Percentiles rank a stretch among this genome's conserved stretches.
Evolutionary conservation across 2,797 vertebrate species (phyloP).

Genomic region (Lepilemur ruficaudatus): DNA sequence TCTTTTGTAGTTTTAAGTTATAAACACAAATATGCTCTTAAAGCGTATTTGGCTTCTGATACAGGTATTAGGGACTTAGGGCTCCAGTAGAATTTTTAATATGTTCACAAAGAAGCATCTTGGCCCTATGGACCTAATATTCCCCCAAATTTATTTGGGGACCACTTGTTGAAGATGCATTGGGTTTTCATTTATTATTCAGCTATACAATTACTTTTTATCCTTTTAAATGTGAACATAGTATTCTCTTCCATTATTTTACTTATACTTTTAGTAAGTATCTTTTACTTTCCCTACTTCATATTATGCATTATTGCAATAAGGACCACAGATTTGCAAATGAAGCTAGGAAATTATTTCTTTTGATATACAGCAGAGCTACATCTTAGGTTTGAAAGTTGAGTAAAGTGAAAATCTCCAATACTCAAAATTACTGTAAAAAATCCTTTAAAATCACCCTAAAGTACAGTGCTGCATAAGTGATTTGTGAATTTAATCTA

Average conservation of each 20-base stretch:
- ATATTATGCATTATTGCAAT: neutral
- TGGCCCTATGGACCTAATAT: neutral
- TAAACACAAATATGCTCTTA: neutral
- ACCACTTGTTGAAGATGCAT: neutral
- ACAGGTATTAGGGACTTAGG: neutral
- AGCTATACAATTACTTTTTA: neutral
- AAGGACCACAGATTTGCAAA: neutral
- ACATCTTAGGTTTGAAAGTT: neutral
- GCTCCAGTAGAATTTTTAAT: neutral
- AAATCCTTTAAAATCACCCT: neutral
- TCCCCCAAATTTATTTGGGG: neutral
- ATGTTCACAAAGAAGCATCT: neutral
- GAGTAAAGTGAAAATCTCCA: constrained; percentile 11
- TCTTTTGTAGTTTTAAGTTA: neutral
- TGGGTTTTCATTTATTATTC: constrained; percentile 2
- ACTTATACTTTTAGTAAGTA: neutral
- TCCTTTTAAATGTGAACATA: neutral
- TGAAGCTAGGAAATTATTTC: neutral
- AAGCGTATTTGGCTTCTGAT: neutral
- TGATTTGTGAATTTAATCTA: neutral
- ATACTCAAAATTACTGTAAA: neutral
- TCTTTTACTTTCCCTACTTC: neutral
- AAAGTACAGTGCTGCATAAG: neutral
- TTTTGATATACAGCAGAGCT: neutral
- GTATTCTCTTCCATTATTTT: neutral